Base-by-base conservation (phyloP, 2,113 vertebrate species). In the Podilymbus podiceps region DNA sequence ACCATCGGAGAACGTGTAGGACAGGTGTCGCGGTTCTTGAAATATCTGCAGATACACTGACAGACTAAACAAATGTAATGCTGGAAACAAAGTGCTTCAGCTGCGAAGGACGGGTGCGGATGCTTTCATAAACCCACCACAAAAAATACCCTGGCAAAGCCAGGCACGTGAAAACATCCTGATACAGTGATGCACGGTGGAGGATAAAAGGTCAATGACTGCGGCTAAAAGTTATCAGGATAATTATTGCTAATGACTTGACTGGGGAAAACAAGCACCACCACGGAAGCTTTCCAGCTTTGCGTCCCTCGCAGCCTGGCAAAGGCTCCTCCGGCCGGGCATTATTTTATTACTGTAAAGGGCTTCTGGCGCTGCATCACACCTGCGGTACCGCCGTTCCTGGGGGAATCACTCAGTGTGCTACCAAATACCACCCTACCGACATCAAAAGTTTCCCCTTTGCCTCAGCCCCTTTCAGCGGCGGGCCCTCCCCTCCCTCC, bases 401-500 rank as follows among this genome's bases (percentile, higher is more conserved):
- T 60, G 0, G 6, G 93, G 89, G 89, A 73, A 15, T 33, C 53
- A 2, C 8, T 73, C 25, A 17, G 83, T 0, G 25, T 33, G 92
- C 95, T 87, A 64, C 83, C 95, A 79, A 95, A 86, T 59, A 35
- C 84, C 89, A 91, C 95, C 87, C 96, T 78, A 6, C 90, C 55
- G 86, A 97, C 97, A 98, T 97, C 98, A 98, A 97, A 98, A 97
- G 95, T 96, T 95, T 85, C 93, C 93, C 63, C 92, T 96, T 95
- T 95, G 74, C 93, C 97, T 96, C 98, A 60, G 91, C 96, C 92
- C 96, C 98, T 98, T 97, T 98, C 96, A 95, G 97, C 58, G 53
- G 71, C 38, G 86, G 83, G 77, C 97, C 98, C 98, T 98, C 96
- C 97, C 95, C 97, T 98, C 98, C 98, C 98, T 98, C 96, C 97